These are phyloP conservation scores for Drosophila silvestris DNA, from an alignment of 2,888 invertebrate genomes.

Conservation along the genomic window DNA sequence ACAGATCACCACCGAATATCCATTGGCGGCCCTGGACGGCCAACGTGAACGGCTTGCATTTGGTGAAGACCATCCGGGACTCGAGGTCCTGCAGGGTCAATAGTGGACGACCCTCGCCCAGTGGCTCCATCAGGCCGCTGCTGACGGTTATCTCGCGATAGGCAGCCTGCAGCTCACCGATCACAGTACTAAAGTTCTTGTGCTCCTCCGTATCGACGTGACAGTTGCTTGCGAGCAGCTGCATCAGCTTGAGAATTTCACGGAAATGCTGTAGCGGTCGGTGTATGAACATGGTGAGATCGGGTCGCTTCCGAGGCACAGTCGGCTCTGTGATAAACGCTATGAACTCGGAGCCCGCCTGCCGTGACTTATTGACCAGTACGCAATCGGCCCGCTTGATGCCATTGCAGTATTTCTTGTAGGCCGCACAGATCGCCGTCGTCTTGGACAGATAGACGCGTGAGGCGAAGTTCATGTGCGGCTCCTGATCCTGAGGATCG, in stretches of 20 bases:
- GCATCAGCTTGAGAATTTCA: constrained; percentile 88
- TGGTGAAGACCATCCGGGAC: constrained; percentile 94
- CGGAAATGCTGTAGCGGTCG: constrained; percentile 93
- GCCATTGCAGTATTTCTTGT: constrained; percentile 93
- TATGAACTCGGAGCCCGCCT: constrained; percentile 92
- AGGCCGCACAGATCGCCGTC: constrained; percentile 90
- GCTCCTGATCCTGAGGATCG: constrained; percentile 88
- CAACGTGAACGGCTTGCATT: constrained; percentile 95
- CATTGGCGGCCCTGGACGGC: constrained; percentile 94
- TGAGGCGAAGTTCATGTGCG: constrained; percentile 88
- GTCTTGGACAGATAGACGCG: constrained; percentile 91
- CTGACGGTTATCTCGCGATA: constrained; percentile 94
- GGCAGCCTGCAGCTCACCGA: constrained; percentile 87
- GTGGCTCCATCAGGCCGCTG: constrained; percentile 93
- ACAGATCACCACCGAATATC: constrained; percentile 95
- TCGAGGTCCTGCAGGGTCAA: constrained; percentile 94
- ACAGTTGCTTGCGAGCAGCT: constrained; percentile 86
- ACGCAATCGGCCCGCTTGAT: constrained; percentile 94
- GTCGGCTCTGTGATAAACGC: constrained; percentile 92
- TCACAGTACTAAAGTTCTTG: constrained; percentile 84
- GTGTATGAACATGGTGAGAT: constrained; percentile 93
- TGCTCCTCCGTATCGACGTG: constrained; percentile 85
- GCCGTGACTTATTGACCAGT: constrained; percentile 91
- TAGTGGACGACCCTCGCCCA: constrained; percentile 92
- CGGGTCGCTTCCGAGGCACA: constrained; percentile 92